Base-by-base conservation (phyloP, 92 coral and sea anemone genomes). In the Pocillopora grandis region DNA sequence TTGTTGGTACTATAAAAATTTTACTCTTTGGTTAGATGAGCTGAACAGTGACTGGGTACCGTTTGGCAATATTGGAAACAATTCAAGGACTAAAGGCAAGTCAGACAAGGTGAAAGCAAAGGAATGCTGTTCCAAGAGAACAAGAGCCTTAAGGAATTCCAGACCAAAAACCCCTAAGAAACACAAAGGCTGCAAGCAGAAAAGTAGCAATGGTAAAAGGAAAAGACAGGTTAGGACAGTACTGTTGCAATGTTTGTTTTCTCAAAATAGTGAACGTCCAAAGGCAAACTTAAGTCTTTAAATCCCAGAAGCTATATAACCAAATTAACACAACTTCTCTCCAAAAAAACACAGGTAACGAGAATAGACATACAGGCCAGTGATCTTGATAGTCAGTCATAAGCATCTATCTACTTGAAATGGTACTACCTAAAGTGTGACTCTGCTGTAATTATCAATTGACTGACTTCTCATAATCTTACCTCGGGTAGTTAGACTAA, bases 31-130 rank as follows among this genome's bases (percentile, higher is more conserved):
- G 11, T 37, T 37, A 81, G 86, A 83, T 62, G 86, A 73, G 71
- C 33, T 76, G 33, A 66, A 70, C 69, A 84, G 16, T 36, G 68
- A 60, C 56, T 76, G 71, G 82, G 70, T 76, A 68, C 82, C 83
- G 56, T 48, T 23, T 67, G 69, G 71, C 49, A 68, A 76, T 23
- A 76, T 68, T 35, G 56, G 61, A n/a, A 74, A 76, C 20, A 76
- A 66, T 68, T 84, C 83, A 13, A 75, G 87, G 62, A 75, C 20
- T 62, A 84, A 66, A 55, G 66, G 67, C 64, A 82, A 61, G 14
- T 42, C 52, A 3, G 23, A 36, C 42, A 15, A 48, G 10, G 78
- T 42, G 48, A 82, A 20, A 19, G 33, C 71, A 21, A 60, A 63
- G 71, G 61, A 81, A n/a, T 16, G 73, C 12, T 70, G 17, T 58